Conservation (phyloP, 2,113 vertebrate species). For the Mus musculus region DNA sequence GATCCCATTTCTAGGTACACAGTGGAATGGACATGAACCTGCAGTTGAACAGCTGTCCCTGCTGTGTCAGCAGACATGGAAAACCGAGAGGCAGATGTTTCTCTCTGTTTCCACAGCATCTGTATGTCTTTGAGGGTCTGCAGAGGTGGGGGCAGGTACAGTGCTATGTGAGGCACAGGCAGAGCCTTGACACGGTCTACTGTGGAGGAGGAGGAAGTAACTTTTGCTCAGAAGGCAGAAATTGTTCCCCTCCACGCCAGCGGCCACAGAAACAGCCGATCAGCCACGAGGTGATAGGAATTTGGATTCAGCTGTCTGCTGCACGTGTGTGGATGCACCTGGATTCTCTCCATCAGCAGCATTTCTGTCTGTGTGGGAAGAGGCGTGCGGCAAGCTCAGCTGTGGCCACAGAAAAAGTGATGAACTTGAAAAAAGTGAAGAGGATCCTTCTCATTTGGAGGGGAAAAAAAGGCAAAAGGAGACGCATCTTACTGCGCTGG, state of each 20-base stretch:
- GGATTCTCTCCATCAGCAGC: constrained; percentile 58
- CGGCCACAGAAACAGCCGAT: not conserved
- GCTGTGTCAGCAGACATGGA: not conserved
- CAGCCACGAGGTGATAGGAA: not conserved
- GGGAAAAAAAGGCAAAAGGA: not conserved
- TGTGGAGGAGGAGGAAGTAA: not conserved
- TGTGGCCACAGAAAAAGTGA: not conserved
- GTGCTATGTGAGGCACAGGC: not conserved
- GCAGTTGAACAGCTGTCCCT: not conserved
- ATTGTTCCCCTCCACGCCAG: not conserved
- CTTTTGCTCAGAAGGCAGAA: constrained; percentile 24
- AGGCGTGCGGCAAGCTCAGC: constrained; percentile 26
- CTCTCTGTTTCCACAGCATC: constrained; percentile 30
- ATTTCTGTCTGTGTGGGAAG: constrained; percentile 20
- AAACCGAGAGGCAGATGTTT: constrained; percentile 45
- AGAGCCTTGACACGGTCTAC: not conserved
- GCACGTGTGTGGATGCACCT: constrained; percentile 47
- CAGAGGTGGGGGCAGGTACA: too few relatives aligned
- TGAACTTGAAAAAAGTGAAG: not conserved
- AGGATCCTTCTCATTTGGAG: not conserved
- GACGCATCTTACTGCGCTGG: not conserved
- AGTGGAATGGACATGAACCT: not conserved
- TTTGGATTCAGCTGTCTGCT: constrained; percentile 35
- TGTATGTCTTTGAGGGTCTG: constrained; percentile 9
- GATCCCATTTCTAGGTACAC: not conserved